A percentile compares a stretch with the other conserved stretches of the same genome.
These are phyloP conservation scores for Andrena trimmerana DNA, from an alignment of 2,888 invertebrate species.

Conservation along the genomic window DNA sequence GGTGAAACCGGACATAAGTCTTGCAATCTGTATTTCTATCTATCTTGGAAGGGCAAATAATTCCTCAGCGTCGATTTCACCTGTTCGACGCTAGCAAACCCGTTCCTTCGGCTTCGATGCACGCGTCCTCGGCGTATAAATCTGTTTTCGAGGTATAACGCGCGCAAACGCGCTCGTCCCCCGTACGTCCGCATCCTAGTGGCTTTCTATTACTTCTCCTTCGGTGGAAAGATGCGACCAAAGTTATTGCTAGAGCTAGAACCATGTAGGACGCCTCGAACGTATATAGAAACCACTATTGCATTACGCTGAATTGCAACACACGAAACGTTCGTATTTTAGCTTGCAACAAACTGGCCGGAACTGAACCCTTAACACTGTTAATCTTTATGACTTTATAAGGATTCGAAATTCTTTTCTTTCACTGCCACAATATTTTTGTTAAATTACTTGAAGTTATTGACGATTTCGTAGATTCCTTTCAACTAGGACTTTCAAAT, in stretches of 20 bases:
- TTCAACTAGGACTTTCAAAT: too few relatives aligned
- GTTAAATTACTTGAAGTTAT: neutral
- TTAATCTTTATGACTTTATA: too few relatives aligned
- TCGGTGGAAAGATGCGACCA: constrained; percentile 29
- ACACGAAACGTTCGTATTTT: neutral
- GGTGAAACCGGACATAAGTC: constrained; percentile 26
- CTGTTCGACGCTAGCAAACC: constrained; percentile 20
- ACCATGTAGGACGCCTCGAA: neutral
- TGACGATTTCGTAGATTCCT: too few relatives aligned
- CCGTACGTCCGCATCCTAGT: constrained; percentile 16
- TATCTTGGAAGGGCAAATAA: constrained; percentile 29
- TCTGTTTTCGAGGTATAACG: constrained; percentile 36
- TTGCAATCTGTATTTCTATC: constrained; percentile 26
- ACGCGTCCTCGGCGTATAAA: constrained; percentile 32
- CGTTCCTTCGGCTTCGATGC: constrained; percentile 1
- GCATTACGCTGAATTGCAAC: neutral
- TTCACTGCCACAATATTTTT: neutral
- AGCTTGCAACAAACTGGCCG: neutral
- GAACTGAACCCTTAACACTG: too few relatives aligned
- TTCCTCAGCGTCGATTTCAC: constrained; percentile 47
- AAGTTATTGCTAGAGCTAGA: neutral
- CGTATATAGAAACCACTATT: neutral
- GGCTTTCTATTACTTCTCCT: constrained; percentile 45
- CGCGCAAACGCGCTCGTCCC: constrained; percentile 23
- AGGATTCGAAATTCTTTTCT: too few relatives aligned